These are phyloP conservation scores for Synergus gifuensis DNA, from an alignment of 2,888 invertebrate species.

Conservation along the genomic window DNA sequence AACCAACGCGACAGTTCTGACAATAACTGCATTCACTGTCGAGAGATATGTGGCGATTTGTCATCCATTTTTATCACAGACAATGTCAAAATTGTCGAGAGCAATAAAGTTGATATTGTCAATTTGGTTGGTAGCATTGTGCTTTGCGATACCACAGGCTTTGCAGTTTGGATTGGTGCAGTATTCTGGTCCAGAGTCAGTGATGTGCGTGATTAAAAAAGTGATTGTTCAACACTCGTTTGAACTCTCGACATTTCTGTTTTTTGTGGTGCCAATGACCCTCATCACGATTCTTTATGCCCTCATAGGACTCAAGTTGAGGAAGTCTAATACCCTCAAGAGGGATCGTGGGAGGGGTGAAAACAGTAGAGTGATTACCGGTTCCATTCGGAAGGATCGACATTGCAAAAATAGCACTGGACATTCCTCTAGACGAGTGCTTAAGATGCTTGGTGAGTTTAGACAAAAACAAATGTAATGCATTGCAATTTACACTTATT, in stretches of 20 bases:
- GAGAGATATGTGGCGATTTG: slow-evolving; percentile 87
- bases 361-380: slow-evolving; percentile 56
- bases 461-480: neutral
- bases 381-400: slow-evolving; percentile 58
- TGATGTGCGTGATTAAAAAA: slow-evolving; percentile 77
- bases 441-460: slow-evolving; percentile 87
- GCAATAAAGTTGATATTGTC: slow-evolving; percentile 89
- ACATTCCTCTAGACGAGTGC: slow-evolving; percentile 83
- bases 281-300: slow-evolving; percentile 81
- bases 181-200: slow-evolving; percentile 78
- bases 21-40: slow-evolving; percentile 85
- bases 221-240: slow-evolving; percentile 79
- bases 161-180: slow-evolving; percentile 78
- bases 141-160: slow-evolving; percentile 87
- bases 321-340: slow-evolving; percentile 79
- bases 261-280: slow-evolving; percentile 83
- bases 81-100: slow-evolving; percentile 91
- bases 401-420: slow-evolving; percentile 75
- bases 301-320: slow-evolving; percentile 78
- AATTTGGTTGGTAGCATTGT: slow-evolving; percentile 89
- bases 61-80: slow-evolving; percentile 86
- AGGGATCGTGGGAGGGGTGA: slow-evolving; percentile 56
- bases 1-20: slow-evolving; percentile 79
- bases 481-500: neutral
- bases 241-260: slow-evolving; percentile 81